Conservation (phyloP, 1,140 invertebrate species). For the Conopomorpha cramerella region DNA sequence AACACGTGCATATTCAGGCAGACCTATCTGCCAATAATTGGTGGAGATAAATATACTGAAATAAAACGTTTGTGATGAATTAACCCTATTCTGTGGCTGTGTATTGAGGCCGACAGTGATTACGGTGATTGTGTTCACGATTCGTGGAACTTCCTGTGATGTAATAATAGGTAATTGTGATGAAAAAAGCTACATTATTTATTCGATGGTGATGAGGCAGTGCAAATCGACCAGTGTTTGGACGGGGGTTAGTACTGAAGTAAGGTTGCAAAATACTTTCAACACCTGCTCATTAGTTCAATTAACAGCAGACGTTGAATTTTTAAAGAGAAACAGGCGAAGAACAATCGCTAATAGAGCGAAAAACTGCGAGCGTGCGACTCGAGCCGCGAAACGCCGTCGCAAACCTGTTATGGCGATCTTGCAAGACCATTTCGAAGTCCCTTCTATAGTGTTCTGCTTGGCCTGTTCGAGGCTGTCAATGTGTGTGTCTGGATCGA, state of each 20-base stretch:
- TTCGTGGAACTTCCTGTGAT: slow-evolving; percentile 54
- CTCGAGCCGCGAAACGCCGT: slow-evolving; percentile 51
- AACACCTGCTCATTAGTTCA: slow-evolving; percentile 33
- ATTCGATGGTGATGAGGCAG: slow-evolving; percentile 39
- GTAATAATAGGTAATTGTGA: no score
- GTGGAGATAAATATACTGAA: no score
- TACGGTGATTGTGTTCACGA: no score
- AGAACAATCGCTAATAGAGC: slow-evolving; percentile 52
- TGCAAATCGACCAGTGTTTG: slow-evolving; percentile 51
- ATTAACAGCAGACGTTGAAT: no score
- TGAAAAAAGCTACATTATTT: slow-evolving; percentile 38
- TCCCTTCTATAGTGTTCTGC: slow-evolving; percentile 97
- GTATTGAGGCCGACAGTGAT: no score
- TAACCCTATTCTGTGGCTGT: no score
- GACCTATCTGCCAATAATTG: no score
- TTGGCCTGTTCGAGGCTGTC: slow-evolving; percentile 98
- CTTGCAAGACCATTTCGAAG: slow-evolving; percentile 99
- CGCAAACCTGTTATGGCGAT: slow-evolving; percentile 94
- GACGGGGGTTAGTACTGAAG: slow-evolving; percentile 38
- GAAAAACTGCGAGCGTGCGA: slow-evolving; percentile 84
- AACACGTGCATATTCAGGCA: no score
- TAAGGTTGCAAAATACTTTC: slow-evolving; percentile 38
- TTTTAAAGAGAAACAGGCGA: slow-evolving; percentile 50
- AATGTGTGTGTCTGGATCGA: slow-evolving; percentile 98
- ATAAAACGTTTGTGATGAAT: no score